phyloP scores from a whole-genome alignment of 2,113 vertebrate genomes.

The Lophochroa leadbeateri region DNA sequence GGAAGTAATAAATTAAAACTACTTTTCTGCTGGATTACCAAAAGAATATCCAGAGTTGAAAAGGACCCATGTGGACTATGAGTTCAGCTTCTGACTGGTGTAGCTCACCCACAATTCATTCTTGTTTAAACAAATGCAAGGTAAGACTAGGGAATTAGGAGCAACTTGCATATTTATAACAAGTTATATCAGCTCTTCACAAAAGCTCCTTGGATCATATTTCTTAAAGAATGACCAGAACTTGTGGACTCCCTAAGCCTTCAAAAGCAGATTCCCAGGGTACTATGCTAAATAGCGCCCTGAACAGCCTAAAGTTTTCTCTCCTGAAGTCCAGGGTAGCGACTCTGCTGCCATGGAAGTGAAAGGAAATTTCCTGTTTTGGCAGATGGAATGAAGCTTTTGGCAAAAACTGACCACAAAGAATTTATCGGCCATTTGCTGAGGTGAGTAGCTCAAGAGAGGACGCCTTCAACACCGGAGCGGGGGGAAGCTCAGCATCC shows the following conservation, averaged over 20 bases:
- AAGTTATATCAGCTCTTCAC: neutral
- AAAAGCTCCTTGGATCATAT: neutral
- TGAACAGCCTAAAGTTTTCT: neutral
- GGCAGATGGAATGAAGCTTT: neutral
- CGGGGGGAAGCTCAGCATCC: too few species aligned
- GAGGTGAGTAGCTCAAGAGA: too few species aligned
- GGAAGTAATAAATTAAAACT: neutral
- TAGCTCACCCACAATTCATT: neutral
- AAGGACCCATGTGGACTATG: neutral
- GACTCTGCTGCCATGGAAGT: neutral
- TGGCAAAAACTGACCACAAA: neutral
- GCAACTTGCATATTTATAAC: neutral
- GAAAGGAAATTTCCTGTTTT: neutral
- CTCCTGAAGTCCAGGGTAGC: neutral
- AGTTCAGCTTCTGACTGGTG: neutral
- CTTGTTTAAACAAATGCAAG: neutral
- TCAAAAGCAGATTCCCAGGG: neutral
- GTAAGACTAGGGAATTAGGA: neutral
- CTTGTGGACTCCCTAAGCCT: neutral
- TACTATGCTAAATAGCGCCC: neutral
- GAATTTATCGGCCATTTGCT: neutral
- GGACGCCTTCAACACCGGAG: too few species aligned
- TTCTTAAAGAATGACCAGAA: neutral
- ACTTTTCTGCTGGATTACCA: neutral
- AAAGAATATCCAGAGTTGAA: neutral